phyloP scores from a whole-genome alignment of 1,140 invertebrate species.

The Mactra quadrangularis region DNA sequence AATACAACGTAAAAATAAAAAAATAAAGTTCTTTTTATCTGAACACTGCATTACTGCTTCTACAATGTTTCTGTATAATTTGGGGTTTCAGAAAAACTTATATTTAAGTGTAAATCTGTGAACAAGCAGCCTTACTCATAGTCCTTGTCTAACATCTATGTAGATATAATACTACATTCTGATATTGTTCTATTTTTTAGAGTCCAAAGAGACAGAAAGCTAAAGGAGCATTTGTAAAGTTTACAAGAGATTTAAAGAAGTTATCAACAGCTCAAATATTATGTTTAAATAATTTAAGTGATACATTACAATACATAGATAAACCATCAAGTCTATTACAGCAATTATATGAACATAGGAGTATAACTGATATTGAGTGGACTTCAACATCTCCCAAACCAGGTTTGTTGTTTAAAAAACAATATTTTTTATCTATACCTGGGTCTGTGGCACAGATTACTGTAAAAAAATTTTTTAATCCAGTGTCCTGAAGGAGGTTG shows the following conservation, averaged over 20 bases:
- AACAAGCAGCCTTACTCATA: no score
- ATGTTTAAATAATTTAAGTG: slow-evolving; percentile 67
- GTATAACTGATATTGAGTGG: slow-evolving; percentile 63
- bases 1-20: no score
- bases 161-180: no score
- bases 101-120: no score
- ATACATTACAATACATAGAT: slow-evolving; percentile 64
- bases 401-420: slow-evolving; percentile 53
- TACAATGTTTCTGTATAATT: no score
- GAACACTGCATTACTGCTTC: no score
- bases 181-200: slow-evolving; percentile 31
- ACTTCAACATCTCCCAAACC: slow-evolving; percentile 48
- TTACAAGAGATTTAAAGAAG: slow-evolving; percentile 67
- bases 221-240: slow-evolving; percentile 69
- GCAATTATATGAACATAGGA: slow-evolving; percentile 75
- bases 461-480: no score
- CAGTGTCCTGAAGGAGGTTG: no score
- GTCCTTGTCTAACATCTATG: no score
- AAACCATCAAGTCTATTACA: slow-evolving; percentile 69
- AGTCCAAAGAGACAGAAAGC: slow-evolving; percentile 72
- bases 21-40: no score
- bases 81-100: no score
- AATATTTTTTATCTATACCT: not conserved
- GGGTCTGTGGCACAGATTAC: no score
- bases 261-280: slow-evolving; percentile 74